Evolutionary conservation across 1,140 invertebrate species (phyloP), one percentile per base, ranked within the genome.

Genomic region (Telenomus remus): DNA sequence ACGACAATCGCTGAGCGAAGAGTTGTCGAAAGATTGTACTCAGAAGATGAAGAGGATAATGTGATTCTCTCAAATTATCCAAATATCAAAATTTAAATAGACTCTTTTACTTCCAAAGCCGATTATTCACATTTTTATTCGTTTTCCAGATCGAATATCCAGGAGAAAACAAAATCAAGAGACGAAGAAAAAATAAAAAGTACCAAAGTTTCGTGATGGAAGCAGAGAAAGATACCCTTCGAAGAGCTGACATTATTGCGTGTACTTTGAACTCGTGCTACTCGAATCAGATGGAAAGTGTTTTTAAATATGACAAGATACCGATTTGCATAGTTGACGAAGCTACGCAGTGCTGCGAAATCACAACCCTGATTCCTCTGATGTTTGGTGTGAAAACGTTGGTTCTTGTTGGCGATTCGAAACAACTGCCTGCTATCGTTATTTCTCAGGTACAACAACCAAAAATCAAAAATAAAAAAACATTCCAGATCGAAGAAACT

Each of bases 271-370:
- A 89, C 44, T 92, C 91, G 16, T 91, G 92, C 78, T 87, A 86
- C 46, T 88, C 87, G 39, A 81, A 85, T 76, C 87, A 88, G 63
- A 90, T 88, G 87, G 86, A 88, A 70, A 51, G 27, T 7, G 44
- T 65, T 42, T 72, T 72, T 46, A 47, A 49, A 8, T 75, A 89
- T 14, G 84, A 88, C 1, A 81, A 89, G 8, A 95, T 97, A 81
- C 91, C 93, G 47, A 90, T 94, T 47, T 97, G 96, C 79, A 95
- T 98, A 35, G 91, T 98, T 35, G 96, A 98, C 84, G 96, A 98
- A 88, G 96, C 96, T 11, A 94, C 95, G 0, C 95, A 97, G 79
- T 93, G 92, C 72, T 92, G 92, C 14, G 96, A 98, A 85, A 91
- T 94, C 0, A 94, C 95, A 78, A 92, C 92, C 10, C 84, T 97